Base-by-base conservation (phyloP, 2,888 invertebrate species). In the Elegia similella region DNA sequence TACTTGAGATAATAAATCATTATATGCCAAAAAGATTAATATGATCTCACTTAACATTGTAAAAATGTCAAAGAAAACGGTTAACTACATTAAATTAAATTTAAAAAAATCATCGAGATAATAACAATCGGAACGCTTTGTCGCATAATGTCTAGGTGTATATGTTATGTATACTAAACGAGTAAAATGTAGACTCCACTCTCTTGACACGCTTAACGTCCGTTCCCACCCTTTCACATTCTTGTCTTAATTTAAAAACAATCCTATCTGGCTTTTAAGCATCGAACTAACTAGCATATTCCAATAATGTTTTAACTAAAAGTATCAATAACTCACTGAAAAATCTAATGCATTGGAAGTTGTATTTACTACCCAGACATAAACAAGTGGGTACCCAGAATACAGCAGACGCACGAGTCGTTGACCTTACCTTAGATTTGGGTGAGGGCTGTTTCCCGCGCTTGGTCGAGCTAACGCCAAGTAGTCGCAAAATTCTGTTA, bases 401-500 rank as follows among this genome's bases (percentile, higher is more conserved):
- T 63, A 68, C 56, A 61, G 52, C 61, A 75, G 73, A 71, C 74
- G 71, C 75, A 74, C 71, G 74, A 78, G 86, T 84, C 86, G 78
- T 78, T 86, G 88, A 86, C 83, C 87, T 88, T 86, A 91, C 91
- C 91, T 91, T 91, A 70, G 89, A 81, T 87, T 90, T 91, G 75
- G 90, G 84, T 72, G 91, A 89, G 80, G 89, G 85, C 79, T 92
- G 89, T 88, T 92, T 92, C 89, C 89, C 91, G 87, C 92, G 92
- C 84, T 92, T 92, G 68, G 88, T 82, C 61, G 91, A 89, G 76
- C 90, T 92, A 67, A 92, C 88, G 73, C 92, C 92, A 66, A 92
- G 87, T 73, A 92, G 75, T 71, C 92, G 85, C 65, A 92, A 86
- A 85, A 92, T 92, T 80, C 92, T 90, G 85, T 92, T 91, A 59